These are phyloP conservation scores for Lysandra bellargus DNA, from an alignment of 2,888 invertebrate species.

Conservation along the genomic window DNA sequence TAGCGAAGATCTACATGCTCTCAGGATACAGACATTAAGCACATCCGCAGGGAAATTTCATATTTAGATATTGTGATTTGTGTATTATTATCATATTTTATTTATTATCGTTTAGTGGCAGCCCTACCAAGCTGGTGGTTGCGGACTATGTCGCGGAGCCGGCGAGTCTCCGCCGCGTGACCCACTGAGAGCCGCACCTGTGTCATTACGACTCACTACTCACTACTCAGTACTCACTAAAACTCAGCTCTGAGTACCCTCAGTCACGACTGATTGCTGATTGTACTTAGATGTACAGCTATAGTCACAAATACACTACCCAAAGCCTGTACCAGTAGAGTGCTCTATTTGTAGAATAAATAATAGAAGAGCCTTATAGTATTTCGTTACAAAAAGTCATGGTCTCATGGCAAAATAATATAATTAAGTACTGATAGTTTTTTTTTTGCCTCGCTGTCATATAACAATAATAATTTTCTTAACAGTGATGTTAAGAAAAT, in stretches of 20 bases:
- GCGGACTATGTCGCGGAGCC: background rate
- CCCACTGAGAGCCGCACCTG: constrained; percentile 9
- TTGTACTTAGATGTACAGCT: background rate
- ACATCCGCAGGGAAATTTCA: no score
- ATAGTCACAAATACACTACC: background rate
- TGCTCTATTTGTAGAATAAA: no score
- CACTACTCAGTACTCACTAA: background rate
- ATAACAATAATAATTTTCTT: background rate
- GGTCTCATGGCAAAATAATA: no score
- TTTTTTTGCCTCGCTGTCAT: no score
- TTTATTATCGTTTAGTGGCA: background rate
- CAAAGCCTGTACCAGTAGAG: no score
- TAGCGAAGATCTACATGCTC: no score
- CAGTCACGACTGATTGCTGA: background rate
- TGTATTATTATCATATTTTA: background rate
- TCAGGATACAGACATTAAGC: no score
- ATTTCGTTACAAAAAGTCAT: no score
- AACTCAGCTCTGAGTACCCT: background rate
- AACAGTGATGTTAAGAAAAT: background rate
- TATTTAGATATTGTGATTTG: no score
- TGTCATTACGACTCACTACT: background rate
- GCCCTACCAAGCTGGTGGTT: background rate
- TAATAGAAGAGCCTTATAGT: no score
- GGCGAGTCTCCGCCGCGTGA: background rate
- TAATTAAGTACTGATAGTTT: no score